These are phyloP conservation scores for Bombus vancouverensis DNA, from an alignment of 1,140 invertebrate genomes.

Conservation along the genomic window DNA sequence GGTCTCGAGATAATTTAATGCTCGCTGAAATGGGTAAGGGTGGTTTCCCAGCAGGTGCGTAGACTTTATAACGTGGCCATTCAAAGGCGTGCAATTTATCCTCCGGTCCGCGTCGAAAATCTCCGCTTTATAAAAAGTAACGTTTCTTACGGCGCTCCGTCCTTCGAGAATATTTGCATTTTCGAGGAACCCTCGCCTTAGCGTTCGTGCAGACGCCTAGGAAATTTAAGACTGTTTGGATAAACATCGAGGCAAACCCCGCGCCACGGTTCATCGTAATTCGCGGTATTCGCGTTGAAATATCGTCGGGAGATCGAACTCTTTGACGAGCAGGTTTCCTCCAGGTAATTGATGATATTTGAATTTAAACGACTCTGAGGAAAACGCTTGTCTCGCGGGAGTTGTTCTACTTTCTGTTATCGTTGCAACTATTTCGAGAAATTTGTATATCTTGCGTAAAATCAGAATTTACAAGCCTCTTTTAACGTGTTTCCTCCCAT, in stretches of 20 bases:
- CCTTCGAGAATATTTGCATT: constrained; percentile 75
- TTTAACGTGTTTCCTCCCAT: background rate
- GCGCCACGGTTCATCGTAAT: constrained; percentile 49
- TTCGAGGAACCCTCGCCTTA: constrained; percentile 73
- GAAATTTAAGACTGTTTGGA: no score
- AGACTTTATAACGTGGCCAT: constrained; percentile 31
- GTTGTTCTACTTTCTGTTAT: background rate
- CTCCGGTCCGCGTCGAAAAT: constrained; percentile 53
- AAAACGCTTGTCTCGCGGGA: background rate
- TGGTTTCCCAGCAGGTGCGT: background rate
- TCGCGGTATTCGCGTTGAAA: constrained; percentile 54
- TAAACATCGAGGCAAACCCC: no score
- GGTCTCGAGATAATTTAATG: constrained; percentile 36
- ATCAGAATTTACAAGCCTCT: background rate
- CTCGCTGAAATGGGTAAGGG: background rate
- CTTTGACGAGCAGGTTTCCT: background rate
- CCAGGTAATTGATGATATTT: background rate
- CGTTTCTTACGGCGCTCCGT: constrained; percentile 69
- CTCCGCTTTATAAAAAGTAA: constrained; percentile 69
- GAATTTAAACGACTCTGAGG: background rate
- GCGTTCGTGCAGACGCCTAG: constrained; percentile 59
- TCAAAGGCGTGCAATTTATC: constrained; percentile 49
- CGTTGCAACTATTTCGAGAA: background rate
- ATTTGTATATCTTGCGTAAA: background rate
- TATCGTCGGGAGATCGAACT: constrained; percentile 33